These are phyloP conservation scores for Philopedon plagiatum DNA, from an alignment of 2,888 invertebrate species.

Conservation along the genomic window DNA sequence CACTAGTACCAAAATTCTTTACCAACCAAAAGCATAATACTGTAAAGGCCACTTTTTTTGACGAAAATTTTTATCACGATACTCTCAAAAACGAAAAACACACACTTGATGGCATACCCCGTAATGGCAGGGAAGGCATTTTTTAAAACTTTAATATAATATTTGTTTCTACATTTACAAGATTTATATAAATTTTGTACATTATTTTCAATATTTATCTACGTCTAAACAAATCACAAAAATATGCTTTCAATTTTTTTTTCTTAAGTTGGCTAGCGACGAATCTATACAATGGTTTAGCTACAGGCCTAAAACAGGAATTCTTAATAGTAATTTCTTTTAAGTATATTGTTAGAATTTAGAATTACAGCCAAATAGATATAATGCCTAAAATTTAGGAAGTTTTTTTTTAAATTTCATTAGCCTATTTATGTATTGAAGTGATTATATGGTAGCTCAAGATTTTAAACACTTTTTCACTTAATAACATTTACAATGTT, in stretches of 20 bases:
- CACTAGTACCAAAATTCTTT: conserved; percentile 41
- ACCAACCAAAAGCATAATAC: conserved; percentile 59
- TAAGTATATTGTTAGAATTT: conserved; percentile 44
- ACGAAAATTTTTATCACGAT: conserved; percentile 67
- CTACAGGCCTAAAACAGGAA: conserved; percentile 45
- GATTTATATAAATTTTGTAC: conserved; percentile 71
- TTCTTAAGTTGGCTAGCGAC: conserved; percentile 40
- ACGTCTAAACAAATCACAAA: conserved; percentile 71
- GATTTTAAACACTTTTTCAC: background rate
- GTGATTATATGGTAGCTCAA: background rate
- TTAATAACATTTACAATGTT: background rate
- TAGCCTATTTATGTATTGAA: background rate
- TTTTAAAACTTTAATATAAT: conserved; percentile 64
- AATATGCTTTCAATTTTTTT: conserved; percentile 64
- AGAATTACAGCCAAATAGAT: conserved; percentile 48
- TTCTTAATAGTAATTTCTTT: conserved; percentile 26
- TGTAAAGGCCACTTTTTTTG: conserved; percentile 69
- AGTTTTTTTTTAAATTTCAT: background rate
- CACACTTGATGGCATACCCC: conserved; percentile 74
- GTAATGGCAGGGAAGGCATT: conserved; percentile 77
- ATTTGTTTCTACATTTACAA: conserved; percentile 69
- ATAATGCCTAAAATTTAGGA: conserved; percentile 28
- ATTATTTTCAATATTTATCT: conserved; percentile 62
- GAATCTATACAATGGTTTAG: conserved; percentile 40
- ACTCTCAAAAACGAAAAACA: conserved; percentile 65